Base-by-base conservation (phyloP, 2,888 invertebrate species). In the Acronicta alni region DNA sequence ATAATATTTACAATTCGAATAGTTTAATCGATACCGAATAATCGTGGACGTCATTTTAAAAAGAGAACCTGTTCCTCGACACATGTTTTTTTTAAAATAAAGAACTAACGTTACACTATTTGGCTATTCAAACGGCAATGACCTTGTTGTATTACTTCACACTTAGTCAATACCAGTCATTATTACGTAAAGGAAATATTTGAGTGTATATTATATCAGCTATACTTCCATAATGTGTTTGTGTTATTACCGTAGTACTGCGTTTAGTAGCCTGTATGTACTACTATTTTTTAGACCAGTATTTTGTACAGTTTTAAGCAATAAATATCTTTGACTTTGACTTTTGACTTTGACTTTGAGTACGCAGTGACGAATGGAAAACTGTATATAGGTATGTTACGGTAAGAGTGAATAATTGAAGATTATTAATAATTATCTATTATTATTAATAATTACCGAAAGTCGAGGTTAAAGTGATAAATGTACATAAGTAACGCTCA, bases 131-230 rank as follows among this genome's bases (percentile, higher is more conserved):
- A 35, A 18, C 23, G 72, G 35, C 75, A 75, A 49, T 71, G 71
- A 75, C 75, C 66, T 71, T 75, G 65, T 37, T 45, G 14, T 35
- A 39, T 57, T 57, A 57, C 57, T 30, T 52, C 70, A 63, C 52
- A 38, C 30, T 20, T 67, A 30, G 26, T 30, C 45, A 71, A 46
- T 66, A 52, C 14, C 42, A 53, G 52, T 18, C 42, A 46, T 49
- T 44, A 57, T 52, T 49, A 71, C 32, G 32, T 45, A 45, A 38
- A 52, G 52, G 44, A 48, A 65, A 48, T 45, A 44, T 57, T 57
- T 52, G 15, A 42, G 49, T n/a, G n/a, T n/a, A n/a, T n/a, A n/a
- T n/a, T 42, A 20, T 6, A 20, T 20, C 6, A 32, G 8, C 26
- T 9, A 30, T 35, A 35, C 14, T n/a, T 14, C 3, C n/a, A 35